Evolutionary conservation across 2,888 invertebrate genomes (phyloP), one percentile per base, ranked within the genome.

Genomic region (Dryocosmus kuriphilus): DNA sequence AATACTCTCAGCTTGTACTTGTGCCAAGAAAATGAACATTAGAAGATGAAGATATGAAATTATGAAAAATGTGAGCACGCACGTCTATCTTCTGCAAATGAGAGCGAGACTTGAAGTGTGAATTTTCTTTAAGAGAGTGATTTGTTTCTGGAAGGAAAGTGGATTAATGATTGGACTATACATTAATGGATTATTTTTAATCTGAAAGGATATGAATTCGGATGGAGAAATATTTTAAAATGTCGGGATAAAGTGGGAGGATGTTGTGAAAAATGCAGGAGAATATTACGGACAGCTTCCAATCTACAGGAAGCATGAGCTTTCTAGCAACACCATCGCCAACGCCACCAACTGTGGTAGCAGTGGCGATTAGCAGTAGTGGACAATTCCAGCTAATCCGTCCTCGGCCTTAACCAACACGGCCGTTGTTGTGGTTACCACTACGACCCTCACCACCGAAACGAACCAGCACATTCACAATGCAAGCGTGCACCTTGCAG

Each of bases 391-490:
- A 79, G 83, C 88, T 87, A 89, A 89, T 88, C 88, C 90, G 88
- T 89, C 88, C 86, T 87, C 86, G 86, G 87, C 84, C 82, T 86
- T 88, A 85, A 89, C 82, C 79, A 83, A 85, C 76, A 78, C 86
- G 73, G 85, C 76, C 71, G 85, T 83, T 67, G 83, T 85, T 80
- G 84, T 81, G 85, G 87, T 88, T 83, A 87, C 89, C 79, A 41
- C 67, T 19, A 27, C 22, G 16, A 86, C 86, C n/a, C n/a, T n/a
- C 79, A 89, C 89, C 73, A 81, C 86, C 81, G 89, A 90, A 79
- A 86, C 90, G 78, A 87, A 89, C 84, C 88, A 88, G 82, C 89
- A 89, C 83, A 83, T 87, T 83, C 87, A 89, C 87, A 91, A 90
- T 83, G 86, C 88, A 78, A 89, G 89, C 63, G 88, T 88, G 75